phyloP scores from a whole-genome alignment of 2,888 invertebrate species.

The Digitonthophagus gazella region DNA sequence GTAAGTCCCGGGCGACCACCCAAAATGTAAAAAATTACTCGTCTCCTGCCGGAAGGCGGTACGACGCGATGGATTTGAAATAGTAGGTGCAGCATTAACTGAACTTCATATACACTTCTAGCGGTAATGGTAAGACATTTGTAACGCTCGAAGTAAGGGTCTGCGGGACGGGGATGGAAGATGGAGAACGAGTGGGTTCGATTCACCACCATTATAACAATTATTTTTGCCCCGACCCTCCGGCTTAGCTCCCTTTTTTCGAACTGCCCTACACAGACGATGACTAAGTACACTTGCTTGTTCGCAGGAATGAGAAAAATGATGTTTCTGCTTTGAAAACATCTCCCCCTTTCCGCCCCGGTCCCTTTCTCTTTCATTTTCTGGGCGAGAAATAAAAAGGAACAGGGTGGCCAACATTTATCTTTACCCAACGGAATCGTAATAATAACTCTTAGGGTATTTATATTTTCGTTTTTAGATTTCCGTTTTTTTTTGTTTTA shows the following conservation, averaged over 20 bases:
- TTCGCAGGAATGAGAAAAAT: slow-evolving; percentile 56
- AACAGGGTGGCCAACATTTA: neutral
- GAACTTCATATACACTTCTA: slow-evolving; percentile 9
- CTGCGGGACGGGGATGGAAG: neutral
- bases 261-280: slow-evolving; percentile 45
- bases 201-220: slow-evolving; percentile 37
- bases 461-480: too few species aligned
- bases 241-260: slow-evolving; percentile 27
- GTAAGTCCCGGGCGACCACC: neutral
- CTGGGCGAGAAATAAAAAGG: neutral
- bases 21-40: neutral
- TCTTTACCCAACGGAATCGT: neutral
- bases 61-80: too few species aligned
- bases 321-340: slow-evolving; percentile 53
- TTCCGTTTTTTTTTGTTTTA: too few species aligned
- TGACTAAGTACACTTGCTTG: slow-evolving; percentile 58
- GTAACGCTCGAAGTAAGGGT: slow-evolving; percentile 24
- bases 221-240: slow-evolving; percentile 34
- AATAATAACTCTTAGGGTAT: too few species aligned
- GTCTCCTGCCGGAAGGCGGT: too few species aligned
- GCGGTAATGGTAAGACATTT: slow-evolving; percentile 21
- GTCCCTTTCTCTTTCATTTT: slow-evolving; percentile 39
- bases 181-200: slow-evolving; percentile 21
- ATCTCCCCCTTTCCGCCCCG: slow-evolving; percentile 46
- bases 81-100: slow-evolving; percentile 6